Conservation (phyloP, 2,888 invertebrate genomes). For the Loripinus fragilis region DNA sequence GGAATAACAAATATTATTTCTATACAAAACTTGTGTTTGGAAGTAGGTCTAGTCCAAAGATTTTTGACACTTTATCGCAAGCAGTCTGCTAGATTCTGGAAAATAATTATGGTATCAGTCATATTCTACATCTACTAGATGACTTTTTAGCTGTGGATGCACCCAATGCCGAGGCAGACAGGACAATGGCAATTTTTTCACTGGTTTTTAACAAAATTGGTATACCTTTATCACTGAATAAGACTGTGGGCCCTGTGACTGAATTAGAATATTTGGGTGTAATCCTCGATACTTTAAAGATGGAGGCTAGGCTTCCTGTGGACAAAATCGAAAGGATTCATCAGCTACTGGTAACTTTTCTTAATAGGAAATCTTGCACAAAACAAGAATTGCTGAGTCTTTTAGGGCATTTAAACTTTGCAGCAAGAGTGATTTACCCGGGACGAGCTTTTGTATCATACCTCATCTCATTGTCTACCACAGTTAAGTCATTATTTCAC, state of each 20-base stretch:
- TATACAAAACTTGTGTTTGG: constrained; percentile 44
- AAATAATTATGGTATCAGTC: constrained; percentile 39
- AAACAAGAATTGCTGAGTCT: constrained; percentile 41
- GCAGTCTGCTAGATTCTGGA: too few relatives aligned
- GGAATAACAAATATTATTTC: constrained; percentile 44
- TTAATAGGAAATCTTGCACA: constrained; percentile 32
- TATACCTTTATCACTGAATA: constrained; percentile 41
- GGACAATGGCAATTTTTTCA: too few relatives aligned
- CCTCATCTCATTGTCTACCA: constrained; percentile 30
- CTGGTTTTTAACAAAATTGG: too few relatives aligned
- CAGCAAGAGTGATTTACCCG: constrained; percentile 40
- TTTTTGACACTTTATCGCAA: too few relatives aligned
- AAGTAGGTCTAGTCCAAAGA: too few relatives aligned
- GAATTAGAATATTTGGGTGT: constrained; percentile 51
- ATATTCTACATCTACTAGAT: constrained; percentile 48
- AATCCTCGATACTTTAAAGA: constrained; percentile 36
- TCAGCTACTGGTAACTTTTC: constrained; percentile 20
- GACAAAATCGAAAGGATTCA: constrained; percentile 35
- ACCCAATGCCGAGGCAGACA: too few relatives aligned
- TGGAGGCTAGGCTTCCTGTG: constrained; percentile 43
- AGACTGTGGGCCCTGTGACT: constrained; percentile 43
- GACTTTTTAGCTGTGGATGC: constrained; percentile 44
- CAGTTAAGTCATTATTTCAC: constrained; percentile 27
- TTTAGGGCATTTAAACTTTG: constrained; percentile 44
- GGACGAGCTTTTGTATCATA: constrained; percentile 50